phyloP scores from a whole-genome alignment of 2,113 vertebrate species.

The Oenanthe melanoleuca region DNA sequence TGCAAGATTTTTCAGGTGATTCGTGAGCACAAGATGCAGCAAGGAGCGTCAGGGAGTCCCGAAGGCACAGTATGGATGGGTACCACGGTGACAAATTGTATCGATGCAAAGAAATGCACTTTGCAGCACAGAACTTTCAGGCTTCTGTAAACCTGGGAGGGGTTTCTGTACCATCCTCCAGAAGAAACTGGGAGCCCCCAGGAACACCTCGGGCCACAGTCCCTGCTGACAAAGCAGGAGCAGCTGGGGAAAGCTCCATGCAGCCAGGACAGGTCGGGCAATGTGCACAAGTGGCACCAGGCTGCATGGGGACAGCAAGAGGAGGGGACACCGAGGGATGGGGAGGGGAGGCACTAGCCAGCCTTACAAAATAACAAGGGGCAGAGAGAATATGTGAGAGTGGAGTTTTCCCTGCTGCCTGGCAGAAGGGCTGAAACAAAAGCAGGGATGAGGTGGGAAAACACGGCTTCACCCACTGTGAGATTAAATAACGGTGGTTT shows the following conservation, averaged over 20 bases:
- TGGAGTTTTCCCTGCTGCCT: accelerated
- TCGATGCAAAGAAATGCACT: not conserved
- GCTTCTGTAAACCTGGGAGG: not conserved
- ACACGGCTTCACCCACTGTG: accelerated
- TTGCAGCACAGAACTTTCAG: not conserved
- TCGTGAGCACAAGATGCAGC: not conserved
- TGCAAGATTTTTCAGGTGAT: not conserved
- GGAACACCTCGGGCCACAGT: accelerated
- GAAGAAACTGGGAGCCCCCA: not conserved
- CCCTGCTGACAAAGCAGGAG: not conserved
- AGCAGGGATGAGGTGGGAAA: not conserved
- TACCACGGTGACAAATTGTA: not conserved
- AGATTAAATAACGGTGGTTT: not conserved
- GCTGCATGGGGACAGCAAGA: accelerated
- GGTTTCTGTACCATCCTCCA: not conserved
- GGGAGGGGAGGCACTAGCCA: not conserved
- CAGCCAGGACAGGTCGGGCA: accelerated
- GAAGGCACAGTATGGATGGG: not conserved
- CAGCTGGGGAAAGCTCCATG: accelerated
- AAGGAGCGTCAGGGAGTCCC: not conserved
- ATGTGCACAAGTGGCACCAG: accelerated
- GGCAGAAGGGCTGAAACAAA: not conserved
- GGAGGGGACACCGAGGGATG: accelerated
- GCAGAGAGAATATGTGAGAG: not conserved
- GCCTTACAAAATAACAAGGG: not conserved